A percentile compares a stretch with the other conserved stretches of the same genome.
Evolutionary conservation across 1,140 invertebrate genomes (phyloP).

Genomic region (Campoletis sonorensis): DNA sequence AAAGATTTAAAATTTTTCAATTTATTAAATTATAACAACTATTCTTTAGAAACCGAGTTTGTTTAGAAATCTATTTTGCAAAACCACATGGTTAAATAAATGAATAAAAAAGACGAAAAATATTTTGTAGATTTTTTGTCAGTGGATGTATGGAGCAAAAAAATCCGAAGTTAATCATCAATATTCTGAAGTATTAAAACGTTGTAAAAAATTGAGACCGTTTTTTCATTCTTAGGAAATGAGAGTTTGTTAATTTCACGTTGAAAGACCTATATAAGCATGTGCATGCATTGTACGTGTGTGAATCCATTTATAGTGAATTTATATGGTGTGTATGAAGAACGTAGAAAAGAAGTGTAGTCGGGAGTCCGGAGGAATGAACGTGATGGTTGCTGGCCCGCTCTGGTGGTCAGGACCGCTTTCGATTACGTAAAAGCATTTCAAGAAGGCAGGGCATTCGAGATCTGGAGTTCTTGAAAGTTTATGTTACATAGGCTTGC

Average conservation of each 20-base stretch:
- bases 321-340: neutral
- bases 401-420: constrained; percentile 18
- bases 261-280: neutral
- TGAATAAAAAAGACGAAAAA: no score
- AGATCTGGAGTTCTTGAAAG: neutral
- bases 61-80: no score
- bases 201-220: no score
- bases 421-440: constrained; percentile 40
- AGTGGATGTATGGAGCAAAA: no score
- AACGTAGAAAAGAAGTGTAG: neutral
- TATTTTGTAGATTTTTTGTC: no score
- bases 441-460: constrained; percentile 18
- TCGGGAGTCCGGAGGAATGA: neutral
- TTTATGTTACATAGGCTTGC: neutral
- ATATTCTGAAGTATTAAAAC: no score
- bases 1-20: no score
- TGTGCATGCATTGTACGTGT: neutral
- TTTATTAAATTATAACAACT: no score
- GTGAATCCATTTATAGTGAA: neutral
- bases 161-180: no score
- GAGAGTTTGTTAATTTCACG: neutral
- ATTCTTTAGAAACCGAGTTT: no score
- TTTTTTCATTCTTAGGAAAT: no score
- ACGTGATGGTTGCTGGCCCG: constrained; percentile 4
- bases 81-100: no score